Percentiles rank a stretch among this genome's conserved stretches.
These are phyloP conservation scores for Octodon degus DNA, from an alignment of 2,113 vertebrate species.

Conservation along the genomic window DNA sequence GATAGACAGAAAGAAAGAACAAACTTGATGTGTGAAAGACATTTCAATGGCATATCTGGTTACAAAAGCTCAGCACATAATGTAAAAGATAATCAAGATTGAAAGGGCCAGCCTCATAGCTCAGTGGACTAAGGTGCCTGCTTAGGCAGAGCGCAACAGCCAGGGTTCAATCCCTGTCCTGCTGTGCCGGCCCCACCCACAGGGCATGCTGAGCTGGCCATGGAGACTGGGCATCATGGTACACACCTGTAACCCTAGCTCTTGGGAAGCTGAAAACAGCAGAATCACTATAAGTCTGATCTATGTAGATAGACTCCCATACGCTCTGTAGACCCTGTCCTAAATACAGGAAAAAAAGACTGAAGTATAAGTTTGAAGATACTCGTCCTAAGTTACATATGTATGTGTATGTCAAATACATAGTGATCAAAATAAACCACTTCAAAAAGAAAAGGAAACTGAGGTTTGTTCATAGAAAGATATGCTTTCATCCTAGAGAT, in stretches of 20 bases:
- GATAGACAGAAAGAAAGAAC: background rate
- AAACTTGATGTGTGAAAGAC: background rate
- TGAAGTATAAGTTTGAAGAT: background rate
- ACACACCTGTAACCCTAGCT: too few relatives aligned
- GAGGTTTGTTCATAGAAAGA: background rate
- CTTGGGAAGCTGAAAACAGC: too few relatives aligned
- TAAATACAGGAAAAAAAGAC: background rate
- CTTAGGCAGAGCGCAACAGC: too few relatives aligned
- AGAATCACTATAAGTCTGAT: too few relatives aligned
- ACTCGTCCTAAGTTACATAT: background rate
- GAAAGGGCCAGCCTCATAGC: too few relatives aligned
- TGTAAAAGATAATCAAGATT: conserved; percentile 4
- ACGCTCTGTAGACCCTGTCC: too few relatives aligned
- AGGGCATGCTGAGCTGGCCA: too few relatives aligned
- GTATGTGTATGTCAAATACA: conserved; percentile 1
- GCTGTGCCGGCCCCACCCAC: too few relatives aligned
- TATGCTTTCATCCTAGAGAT: background rate
- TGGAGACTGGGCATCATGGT: too few relatives aligned
- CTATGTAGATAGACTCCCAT: too few relatives aligned
- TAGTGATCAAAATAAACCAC: background rate
- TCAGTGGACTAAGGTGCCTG: too few relatives aligned
- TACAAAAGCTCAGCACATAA: background rate
- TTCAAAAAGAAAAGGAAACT: background rate
- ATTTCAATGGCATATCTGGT: background rate
- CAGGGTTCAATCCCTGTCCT: too few relatives aligned